Evolutionary conservation across 2,797 vertebrate genomes (phyloP), one percentile per base, ranked within the genome.

Genomic region (Periophthalmus magnuspinnatus): DNA sequence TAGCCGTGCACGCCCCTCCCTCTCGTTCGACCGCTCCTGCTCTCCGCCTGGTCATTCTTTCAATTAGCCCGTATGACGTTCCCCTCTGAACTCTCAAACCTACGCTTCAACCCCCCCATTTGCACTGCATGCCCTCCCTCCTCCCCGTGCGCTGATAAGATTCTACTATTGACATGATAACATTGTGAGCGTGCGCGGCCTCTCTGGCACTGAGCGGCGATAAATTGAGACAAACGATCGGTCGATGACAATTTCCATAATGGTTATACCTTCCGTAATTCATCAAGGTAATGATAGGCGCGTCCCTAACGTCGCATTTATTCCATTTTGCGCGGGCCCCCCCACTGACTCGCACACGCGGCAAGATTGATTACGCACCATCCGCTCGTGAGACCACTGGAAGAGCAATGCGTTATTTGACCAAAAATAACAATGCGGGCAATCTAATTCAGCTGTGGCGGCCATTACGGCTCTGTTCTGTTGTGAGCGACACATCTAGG

Each of bases 231-330:
- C 85, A 90, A 94, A 95, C 92, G 94, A 95, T 93, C 91, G 92
- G 93, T 94, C 91, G 90, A 93, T 94, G 94, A 93, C 72, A 81
- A 94, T 95, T 95, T 96, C 94, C 94, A 95, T 95, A 97, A 96
- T 95, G 93, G 92, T 95, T 93, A 92, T 84, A 90, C 88, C 85
- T 89, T 93, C 90, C 77, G 93, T 94, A 93, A 96, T 95, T 95
- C 94, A 95, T 95, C 95, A 96, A 93, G 86, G 88, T 93, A 94
- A 95, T 94, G 93, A 93, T 95, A 94, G 93, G 91, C 90, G 85
- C 86, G 89, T 92, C 92, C 93, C 94, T 92, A 92, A 94, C 95
- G 94, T 92, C 93, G 95, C 89, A 94, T 94, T 95, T 92, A 90
- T 94, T 93, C 93, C 90, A 92, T 87, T 93, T 93, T 83, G 79